Base-by-base conservation (phyloP, 2,113 vertebrate species). In the Mus spicilegus region DNA sequence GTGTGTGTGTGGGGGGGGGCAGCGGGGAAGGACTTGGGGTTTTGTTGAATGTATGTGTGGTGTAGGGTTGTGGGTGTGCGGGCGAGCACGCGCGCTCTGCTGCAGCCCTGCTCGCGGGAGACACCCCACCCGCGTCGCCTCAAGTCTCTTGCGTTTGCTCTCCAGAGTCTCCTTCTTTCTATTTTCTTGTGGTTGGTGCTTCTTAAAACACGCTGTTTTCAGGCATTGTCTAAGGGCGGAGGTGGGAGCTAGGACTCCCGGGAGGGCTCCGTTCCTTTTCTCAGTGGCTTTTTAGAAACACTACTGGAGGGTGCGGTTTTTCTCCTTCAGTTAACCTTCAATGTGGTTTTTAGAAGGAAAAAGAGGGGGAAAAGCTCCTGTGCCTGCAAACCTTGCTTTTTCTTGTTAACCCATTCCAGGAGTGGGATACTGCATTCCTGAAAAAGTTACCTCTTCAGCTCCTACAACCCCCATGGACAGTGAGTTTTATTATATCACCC, bases 281-380 rank as follows among this genome's bases (percentile, higher is more conserved):
- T 69, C 54, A 11, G 49, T 0, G 61, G 73, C 20, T 5, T 90
- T 54, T 77, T 22, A 4, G 90, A 54, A 91, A 86, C 93, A 2
- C 16, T 17, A 75, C 76, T n/a, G 0, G 16, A n/a, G 75, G 89
- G 51, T 76, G 93, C 30, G 1, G 51, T 20, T 93, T 95, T 89
- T 54, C 90, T 93, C 67, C 94, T 97, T 95, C 75, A 76, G 13
- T 90, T 97, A 96, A 97, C 96, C 94, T 97, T 97, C 91, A 93
- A 20, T 10, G 36, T 77, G 46, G 30, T 73, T 26, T 72, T 42
- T 22, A 75, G 33, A 5, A 17, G 63, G 19, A 46, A 65, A n/a
- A 65, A 33, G 5, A 17, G 63, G 19, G 30, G 42, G 26, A 65
- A 58, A 61, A 42, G 33, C 54, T 42, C 7, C 7, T 0, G 4